These are phyloP conservation scores for Trichoplusia ni DNA, from an alignment of 1,140 invertebrate genomes.

Conservation along the genomic window DNA sequence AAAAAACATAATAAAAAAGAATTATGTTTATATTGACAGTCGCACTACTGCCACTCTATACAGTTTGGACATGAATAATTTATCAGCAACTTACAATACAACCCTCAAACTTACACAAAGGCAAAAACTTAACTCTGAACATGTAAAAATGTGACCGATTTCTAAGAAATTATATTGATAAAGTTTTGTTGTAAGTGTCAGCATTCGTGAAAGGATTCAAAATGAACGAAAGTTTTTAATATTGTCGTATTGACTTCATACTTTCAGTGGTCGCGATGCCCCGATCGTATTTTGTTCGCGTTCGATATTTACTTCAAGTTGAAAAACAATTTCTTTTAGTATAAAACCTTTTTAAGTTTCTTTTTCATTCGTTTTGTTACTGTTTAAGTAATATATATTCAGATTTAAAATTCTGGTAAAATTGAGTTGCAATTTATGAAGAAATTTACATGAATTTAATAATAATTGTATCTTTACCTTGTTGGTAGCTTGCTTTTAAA, in stretches of 20 bases:
- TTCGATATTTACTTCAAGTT: background rate
- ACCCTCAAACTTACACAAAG: slow-evolving; percentile 14
- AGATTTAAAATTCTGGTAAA: no score
- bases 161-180: background rate
- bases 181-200: background rate
- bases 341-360: no score
- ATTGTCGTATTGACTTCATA: background rate
- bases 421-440: no score
- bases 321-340: no score
- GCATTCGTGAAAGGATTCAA: background rate
- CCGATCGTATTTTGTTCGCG: background rate
- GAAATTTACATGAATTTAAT: no score
- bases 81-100: background rate
- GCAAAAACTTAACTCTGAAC: background rate
- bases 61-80: slow-evolving; percentile 11
- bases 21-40: no score
- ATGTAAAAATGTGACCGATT: slow-evolving; percentile 19
- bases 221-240: background rate
- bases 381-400: no score
- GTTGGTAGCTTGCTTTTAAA: no score
- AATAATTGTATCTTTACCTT: no score
- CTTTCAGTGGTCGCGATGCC: background rate
- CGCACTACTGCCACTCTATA: slow-evolving; percentile 1
- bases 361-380: no score
- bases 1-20: no score